A percentile compares a stretch with the other conserved stretches of the same genome.
phyloP scores from a whole-genome alignment of 2,797 vertebrate species.

The Pogonophryne albipinna region DNA sequence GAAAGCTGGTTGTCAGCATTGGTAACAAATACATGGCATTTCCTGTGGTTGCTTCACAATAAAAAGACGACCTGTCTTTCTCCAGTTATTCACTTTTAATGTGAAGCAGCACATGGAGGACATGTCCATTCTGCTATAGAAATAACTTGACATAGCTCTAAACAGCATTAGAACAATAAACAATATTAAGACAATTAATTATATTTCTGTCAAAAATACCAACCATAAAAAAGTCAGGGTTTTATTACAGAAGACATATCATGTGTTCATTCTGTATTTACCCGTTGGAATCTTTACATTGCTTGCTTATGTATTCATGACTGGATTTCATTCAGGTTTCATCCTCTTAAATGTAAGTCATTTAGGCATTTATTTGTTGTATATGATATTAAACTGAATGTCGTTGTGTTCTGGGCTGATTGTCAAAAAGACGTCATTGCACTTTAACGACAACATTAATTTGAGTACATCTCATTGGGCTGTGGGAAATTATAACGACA shows the following conservation, averaged over 20 bases:
- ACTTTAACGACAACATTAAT: background rate
- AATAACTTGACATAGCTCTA: background rate
- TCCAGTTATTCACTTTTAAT: too few species aligned
- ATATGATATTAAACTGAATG: background rate
- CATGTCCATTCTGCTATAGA: too few species aligned
- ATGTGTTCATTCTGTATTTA: background rate
- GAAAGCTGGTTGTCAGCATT: background rate
- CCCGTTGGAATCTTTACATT: background rate
- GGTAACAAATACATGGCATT: background rate
- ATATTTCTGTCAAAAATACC: background rate
- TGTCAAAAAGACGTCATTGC: background rate
- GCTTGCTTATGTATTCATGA: slow-evolving; percentile 1
- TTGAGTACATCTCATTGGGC: background rate
- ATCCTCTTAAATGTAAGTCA: background rate
- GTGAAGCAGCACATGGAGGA: too few species aligned
- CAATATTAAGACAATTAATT: too few species aligned
- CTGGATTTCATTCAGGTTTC: background rate
- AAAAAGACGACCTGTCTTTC: too few species aligned
- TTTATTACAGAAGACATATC: background rate
- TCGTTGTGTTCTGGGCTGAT: background rate
- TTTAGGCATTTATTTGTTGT: background rate
- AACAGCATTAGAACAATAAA: too few species aligned
- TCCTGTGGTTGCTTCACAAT: background rate
- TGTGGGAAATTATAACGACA: background rate
- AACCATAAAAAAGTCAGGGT: background rate